Evolutionary conservation across 92 coral and sea anemone species (phyloP).

Genomic region (Epizoanthus stellaris): DNA sequence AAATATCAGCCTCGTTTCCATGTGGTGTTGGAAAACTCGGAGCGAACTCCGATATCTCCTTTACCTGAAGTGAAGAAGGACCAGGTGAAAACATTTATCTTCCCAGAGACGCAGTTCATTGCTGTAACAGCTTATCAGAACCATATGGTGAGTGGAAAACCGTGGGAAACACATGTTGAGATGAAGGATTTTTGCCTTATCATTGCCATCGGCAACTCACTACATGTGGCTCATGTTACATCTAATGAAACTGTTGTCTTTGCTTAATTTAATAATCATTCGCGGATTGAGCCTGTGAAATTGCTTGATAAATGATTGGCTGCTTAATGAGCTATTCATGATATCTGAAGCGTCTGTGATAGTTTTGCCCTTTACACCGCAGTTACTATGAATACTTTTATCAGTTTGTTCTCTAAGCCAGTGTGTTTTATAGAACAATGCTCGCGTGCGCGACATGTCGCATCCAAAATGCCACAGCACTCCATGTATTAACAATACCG

Average conservation of each 20-base stretch:
- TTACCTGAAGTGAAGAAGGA: conserved; percentile 76
- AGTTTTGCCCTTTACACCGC: not conserved
- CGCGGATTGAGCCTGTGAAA: conserved; percentile 22
- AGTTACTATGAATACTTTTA: not conserved
- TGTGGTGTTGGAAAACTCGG: conserved; percentile 85
- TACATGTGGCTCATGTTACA: conserved; percentile 2
- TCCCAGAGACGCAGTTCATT: conserved; percentile 97
- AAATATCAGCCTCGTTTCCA: conserved; percentile 99
- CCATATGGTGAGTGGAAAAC: conserved; percentile 81
- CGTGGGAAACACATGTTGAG: conserved; percentile 27
- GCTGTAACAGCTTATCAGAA: conserved; percentile 99
- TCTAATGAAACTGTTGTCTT: conserved; percentile 30
- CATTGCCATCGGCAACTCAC: conserved; percentile 1
- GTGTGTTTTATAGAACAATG: not conserved
- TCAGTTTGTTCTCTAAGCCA: not conserved
- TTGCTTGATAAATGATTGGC: conserved; percentile 32
- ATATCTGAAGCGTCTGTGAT: not conserved
- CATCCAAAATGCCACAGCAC: not conserved
- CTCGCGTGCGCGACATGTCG: not conserved
- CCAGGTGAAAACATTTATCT: conserved; percentile 85
- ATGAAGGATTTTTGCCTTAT: conserved; percentile 1
- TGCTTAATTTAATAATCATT: conserved; percentile 32
- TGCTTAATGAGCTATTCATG: conserved; percentile 11
- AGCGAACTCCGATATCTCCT: conserved; percentile 62
- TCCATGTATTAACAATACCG: not conserved